Conservation (phyloP, 1,140 invertebrate genomes). For the Drosophila murphyi region DNA sequence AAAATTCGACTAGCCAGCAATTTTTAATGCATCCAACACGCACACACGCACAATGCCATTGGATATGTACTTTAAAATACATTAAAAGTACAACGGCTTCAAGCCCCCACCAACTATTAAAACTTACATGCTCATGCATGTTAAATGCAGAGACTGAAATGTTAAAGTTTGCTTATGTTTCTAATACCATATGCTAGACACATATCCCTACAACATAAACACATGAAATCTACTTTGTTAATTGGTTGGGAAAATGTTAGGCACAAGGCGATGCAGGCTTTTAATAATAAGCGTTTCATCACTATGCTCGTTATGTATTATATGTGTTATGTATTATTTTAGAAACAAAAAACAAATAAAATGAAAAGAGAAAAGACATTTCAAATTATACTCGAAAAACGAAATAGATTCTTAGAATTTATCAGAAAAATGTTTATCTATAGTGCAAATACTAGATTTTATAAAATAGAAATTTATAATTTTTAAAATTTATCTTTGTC, state of each 20-base stretch:
- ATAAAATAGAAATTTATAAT: too few species aligned
- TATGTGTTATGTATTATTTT: too few species aligned
- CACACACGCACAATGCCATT: constrained; percentile 1
- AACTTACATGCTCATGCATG: constrained; percentile 31
- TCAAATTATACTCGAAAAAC: too few species aligned
- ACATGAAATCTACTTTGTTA: not conserved
- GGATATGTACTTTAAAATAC: constrained; percentile 25
- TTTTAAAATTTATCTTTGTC: too few species aligned
- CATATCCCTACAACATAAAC: not conserved
- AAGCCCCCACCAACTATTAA: constrained; percentile 21
- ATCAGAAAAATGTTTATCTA: too few species aligned
- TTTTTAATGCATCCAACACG: constrained; percentile 4
- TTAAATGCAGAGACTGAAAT: constrained; percentile 7
- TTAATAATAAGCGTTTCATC: too few species aligned
- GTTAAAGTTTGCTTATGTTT: constrained; percentile 72
- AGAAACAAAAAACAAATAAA: too few species aligned
- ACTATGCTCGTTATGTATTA: too few species aligned
- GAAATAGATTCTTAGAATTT: too few species aligned
- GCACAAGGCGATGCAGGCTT: constrained; percentile 10
- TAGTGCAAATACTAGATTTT: too few species aligned
- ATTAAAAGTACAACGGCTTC: constrained; percentile 28
- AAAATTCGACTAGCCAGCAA: constrained; percentile 4
- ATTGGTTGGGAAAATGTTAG: not conserved
- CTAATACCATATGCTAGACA: constrained; percentile 27
- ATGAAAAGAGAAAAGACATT: too few species aligned